Evolutionary conservation across 2,797 vertebrate species (phyloP).

Genomic region (Tokudaia muenninki): DNA sequence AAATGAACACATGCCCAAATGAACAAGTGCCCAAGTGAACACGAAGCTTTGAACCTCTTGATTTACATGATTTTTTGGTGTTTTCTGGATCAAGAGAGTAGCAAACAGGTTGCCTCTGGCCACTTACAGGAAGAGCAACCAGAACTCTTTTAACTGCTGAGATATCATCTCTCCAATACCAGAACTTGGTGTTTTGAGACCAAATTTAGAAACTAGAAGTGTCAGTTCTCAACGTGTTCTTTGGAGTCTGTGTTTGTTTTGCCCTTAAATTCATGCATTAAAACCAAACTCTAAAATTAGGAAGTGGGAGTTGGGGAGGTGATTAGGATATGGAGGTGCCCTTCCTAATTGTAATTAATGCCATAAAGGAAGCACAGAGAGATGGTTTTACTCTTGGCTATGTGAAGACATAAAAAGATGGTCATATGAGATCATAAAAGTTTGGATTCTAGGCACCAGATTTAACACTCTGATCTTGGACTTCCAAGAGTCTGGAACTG

Average conservation of each 20-base stretch:
- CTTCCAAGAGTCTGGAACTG: background rate
- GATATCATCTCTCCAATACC: background rate
- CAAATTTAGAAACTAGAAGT: background rate
- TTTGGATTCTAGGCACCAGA: background rate
- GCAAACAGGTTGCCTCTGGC: no score
- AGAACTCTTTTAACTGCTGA: background rate
- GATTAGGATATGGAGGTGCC: background rate
- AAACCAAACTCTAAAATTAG: background rate
- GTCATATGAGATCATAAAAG: background rate
- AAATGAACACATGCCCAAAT: no score
- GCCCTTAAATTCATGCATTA: background rate
- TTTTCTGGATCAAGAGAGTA: no score
- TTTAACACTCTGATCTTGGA: background rate
- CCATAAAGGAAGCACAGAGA: background rate
- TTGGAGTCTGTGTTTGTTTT: background rate
- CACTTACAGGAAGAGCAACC: no score
- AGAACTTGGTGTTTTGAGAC: background rate
- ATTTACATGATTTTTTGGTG: no score
- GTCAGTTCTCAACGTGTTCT: background rate
- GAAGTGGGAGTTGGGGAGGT: background rate
- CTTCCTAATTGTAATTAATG: background rate
- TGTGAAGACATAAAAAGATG: background rate
- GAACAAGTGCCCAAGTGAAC: no score
- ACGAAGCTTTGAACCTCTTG: no score
- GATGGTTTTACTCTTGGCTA: background rate